Conservation (phyloP, 2,113 vertebrate genomes). For the Neodontobutis hainanensis region DNA sequence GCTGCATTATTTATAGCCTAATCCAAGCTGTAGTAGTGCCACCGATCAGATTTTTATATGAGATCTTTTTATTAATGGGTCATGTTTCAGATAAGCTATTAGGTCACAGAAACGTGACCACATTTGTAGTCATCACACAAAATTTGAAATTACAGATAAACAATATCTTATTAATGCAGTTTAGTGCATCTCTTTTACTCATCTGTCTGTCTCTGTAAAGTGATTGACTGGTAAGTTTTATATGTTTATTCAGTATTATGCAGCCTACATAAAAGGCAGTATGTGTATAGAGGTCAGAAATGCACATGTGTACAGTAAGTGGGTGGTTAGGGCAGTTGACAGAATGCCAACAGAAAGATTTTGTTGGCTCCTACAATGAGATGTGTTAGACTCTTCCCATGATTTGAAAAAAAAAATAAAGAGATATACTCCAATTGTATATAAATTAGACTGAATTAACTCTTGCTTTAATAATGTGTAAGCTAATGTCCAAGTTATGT, state of each 20-base stretch:
- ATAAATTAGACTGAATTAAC: no score
- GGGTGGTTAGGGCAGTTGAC: not conserved
- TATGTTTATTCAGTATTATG: not conserved
- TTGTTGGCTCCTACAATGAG: not conserved
- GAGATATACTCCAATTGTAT: no score
- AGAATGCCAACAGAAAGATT: not conserved
- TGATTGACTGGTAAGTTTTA: not conserved
- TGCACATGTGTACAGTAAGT: slow-evolving; percentile 1
- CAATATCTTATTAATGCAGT: not conserved
- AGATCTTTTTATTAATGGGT: slow-evolving; percentile 29
- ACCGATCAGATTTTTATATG: slow-evolving; percentile 36
- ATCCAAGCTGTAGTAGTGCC: slow-evolving; percentile 17
- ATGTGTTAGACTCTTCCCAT: no score
- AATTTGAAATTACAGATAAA: not conserved
- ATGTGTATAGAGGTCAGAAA: not conserved
- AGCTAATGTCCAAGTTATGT: no score
- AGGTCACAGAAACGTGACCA: slow-evolving; percentile 5
- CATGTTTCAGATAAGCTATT: slow-evolving; percentile 1
- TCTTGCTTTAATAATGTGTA: no score
- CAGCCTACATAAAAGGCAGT: not conserved
- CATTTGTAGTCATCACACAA: slow-evolving; percentile 1
- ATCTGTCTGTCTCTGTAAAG: not conserved
- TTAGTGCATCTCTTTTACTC: no score
- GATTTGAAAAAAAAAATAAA: no score
- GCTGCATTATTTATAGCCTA: slow-evolving; percentile 53